A percentile compares a stretch with the other conserved stretches of the same genome.
These are phyloP conservation scores for Eremobia ochroleuca DNA, from an alignment of 2,888 invertebrate genomes.

Conservation along the genomic window DNA sequence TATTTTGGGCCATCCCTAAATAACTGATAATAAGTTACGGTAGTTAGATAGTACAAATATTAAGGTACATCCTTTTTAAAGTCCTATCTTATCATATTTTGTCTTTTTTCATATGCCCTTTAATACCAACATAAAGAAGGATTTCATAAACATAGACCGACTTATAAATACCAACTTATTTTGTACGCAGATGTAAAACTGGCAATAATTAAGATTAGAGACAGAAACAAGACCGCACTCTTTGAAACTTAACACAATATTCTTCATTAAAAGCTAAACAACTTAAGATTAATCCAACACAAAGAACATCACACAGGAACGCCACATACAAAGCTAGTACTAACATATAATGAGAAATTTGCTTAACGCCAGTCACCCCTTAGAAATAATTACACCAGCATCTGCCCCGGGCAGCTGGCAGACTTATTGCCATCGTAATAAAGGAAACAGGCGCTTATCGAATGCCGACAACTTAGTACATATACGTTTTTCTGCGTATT, in stretches of 20 bases:
- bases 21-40: background rate
- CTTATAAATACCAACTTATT: background rate
- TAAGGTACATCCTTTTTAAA: background rate
- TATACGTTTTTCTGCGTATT: conserved; percentile 63
- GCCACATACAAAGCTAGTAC: conserved; percentile 37
- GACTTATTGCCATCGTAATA: conserved; percentile 78
- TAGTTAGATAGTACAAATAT: no score
- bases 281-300: conserved; percentile 17
- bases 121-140: background rate
- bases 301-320: conserved; percentile 20
- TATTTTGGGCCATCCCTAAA: background rate
- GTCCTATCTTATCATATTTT: no score
- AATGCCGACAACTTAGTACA: conserved; percentile 68
- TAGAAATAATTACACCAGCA: conserved; percentile 77
- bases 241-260: conserved; percentile 15
- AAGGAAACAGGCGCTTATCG: conserved; percentile 80
- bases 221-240: conserved; percentile 15
- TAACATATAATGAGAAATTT: conserved; percentile 65
- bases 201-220: conserved; percentile 15
- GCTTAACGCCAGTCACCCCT: conserved; percentile 70
- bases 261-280: conserved; percentile 19
- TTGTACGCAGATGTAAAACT: background rate
- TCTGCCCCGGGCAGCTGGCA: conserved; percentile 80
- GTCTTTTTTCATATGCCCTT: no score
- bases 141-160: background rate